Evolutionary conservation across 2,797 vertebrate species (phyloP).

Genomic region (Cynodonichthys magdalenae): DNA sequence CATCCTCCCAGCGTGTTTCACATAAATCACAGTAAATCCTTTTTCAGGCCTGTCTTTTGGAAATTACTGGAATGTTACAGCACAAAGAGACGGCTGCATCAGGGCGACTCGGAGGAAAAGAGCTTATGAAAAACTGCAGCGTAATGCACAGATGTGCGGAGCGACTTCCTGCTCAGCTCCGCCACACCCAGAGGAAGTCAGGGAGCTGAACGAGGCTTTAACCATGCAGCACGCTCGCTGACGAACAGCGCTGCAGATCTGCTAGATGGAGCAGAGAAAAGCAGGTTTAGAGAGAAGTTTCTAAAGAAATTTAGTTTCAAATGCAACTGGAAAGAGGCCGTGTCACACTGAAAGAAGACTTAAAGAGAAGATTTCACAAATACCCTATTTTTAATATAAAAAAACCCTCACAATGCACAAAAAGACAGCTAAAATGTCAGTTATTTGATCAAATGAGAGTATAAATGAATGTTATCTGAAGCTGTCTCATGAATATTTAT

Average conservation of each 20-base stretch:
- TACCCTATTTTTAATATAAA: constrained; percentile 12
- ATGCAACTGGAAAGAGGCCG: constrained; percentile 15
- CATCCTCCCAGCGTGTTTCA: constrained; percentile 72
- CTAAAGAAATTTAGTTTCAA: constrained; percentile 6
- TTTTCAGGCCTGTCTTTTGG: constrained; percentile 70
- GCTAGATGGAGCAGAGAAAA: constrained; percentile 15
- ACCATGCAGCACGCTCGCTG: constrained; percentile 29
- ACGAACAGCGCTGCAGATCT: constrained; percentile 16
- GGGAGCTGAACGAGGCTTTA: constrained; percentile 20
- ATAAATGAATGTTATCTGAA: constrained; percentile 38
- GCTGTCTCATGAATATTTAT: constrained; percentile 19
- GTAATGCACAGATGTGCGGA: constrained; percentile 47
- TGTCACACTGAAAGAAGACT: constrained; percentile 1
- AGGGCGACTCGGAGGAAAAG: constrained; percentile 33
- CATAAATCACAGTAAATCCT: constrained; percentile 77
- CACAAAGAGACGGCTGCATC: constrained; percentile 46
- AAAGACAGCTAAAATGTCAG: constrained; percentile 21
- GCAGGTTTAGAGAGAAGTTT: constrained; percentile 14
- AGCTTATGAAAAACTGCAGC: constrained; percentile 54
- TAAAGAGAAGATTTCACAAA: constrained; percentile 18
- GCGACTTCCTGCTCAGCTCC: constrained; percentile 52
- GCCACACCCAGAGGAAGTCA: constrained; percentile 39
- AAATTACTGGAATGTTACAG: constrained; percentile 71
- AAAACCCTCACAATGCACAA: constrained; percentile 8
- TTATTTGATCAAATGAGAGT: constrained; percentile 28